Evolutionary conservation across 2,888 invertebrate species (phyloP), one percentile per base, ranked within the genome.

Genomic region (Eucriotettix oculatus): DNA sequence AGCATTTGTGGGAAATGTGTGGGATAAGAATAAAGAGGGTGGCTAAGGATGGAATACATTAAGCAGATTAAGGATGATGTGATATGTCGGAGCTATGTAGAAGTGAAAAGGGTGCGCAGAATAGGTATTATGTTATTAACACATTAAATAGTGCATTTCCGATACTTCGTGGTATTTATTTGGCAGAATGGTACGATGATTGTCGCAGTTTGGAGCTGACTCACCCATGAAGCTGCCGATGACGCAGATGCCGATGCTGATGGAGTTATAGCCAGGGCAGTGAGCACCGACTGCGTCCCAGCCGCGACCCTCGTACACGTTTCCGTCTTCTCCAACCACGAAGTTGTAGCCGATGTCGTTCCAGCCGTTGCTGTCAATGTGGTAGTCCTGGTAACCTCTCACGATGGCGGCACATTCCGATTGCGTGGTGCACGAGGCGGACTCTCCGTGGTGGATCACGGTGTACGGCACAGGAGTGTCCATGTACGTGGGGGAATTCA

Each of bases 271-370:
- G 61, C 68, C 71, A 16, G 71, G 68, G 1, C 73, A 71, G 64
- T 75, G 75, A 10, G 73, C 72, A 0, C 78, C 79, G 1, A 72
- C 69, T 10, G 68, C 67, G 59, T 74, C 70, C 75, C 76, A 76
- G 1, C 74, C 74, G 2, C 75, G 69, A 10, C 75, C 76, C 62
- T 72, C 72, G 65, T 75, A 76, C 11, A 71, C 70, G 17, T 71
- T 71, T 0, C 78, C 78, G 64, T 79, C 79, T 48, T 75, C 77
- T 7, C 78, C 79, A 48, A 79, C 71, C 16, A 78, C 65, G 63
- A 77, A 79, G 61, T 72, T 76, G 64, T 72, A 73, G 9, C 72
- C 75, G 54, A 76, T 72, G 59, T 75, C 75, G 55, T 65, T 68
- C 74, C 74, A 75, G 3, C 67, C 66, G 10, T 68, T 68, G n/a